phyloP scores from a whole-genome alignment of 37 sponge, comb jelly and placozoan species.

The Chondrosia reniformis region DNA sequence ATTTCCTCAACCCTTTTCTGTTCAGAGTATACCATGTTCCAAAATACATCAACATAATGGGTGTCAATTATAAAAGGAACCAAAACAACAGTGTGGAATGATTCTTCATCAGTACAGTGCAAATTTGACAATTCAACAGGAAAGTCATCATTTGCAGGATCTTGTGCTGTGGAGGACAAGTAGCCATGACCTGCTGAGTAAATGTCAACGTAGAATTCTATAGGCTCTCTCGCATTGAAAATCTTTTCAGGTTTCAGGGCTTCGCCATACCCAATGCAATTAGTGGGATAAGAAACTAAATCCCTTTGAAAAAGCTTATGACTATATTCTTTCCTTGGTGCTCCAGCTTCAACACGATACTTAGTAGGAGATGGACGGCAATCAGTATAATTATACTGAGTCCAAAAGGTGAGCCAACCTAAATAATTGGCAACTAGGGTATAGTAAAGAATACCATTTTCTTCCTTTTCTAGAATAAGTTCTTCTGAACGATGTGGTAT shows the following conservation, averaged over 20 bases:
- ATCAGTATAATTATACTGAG: constrained; percentile 22
- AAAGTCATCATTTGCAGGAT: constrained; percentile 23
- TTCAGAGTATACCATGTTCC: background rate
- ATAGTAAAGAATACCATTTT: background rate
- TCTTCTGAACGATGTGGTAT: background rate
- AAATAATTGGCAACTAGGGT: background rate
- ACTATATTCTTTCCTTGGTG: constrained; percentile 1
- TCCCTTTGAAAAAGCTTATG: background rate
- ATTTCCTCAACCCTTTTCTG: background rate
- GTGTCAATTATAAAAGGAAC: constrained; percentile 48
- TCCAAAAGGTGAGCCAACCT: constrained; percentile 7
- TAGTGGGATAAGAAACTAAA: background rate
- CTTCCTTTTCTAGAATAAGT: background rate
- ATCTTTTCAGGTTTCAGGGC: background rate
- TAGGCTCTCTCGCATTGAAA: constrained; percentile 27
- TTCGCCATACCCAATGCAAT: constrained; percentile 17
- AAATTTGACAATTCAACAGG: constrained; percentile 32
- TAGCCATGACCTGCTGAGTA: constrained; percentile 32
- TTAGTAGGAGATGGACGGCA: background rate
- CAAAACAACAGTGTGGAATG: constrained; percentile 47
- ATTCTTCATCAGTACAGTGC: constrained; percentile 23
- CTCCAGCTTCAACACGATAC: constrained; percentile 13
- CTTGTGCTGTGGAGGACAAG: constrained; percentile 10
- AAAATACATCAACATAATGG: constrained; percentile 36
- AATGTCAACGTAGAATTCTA: constrained; percentile 45